Evolutionary conservation across 2,888 invertebrate genomes (phyloP).

Genomic region (Pterobdella sp.): DNA sequence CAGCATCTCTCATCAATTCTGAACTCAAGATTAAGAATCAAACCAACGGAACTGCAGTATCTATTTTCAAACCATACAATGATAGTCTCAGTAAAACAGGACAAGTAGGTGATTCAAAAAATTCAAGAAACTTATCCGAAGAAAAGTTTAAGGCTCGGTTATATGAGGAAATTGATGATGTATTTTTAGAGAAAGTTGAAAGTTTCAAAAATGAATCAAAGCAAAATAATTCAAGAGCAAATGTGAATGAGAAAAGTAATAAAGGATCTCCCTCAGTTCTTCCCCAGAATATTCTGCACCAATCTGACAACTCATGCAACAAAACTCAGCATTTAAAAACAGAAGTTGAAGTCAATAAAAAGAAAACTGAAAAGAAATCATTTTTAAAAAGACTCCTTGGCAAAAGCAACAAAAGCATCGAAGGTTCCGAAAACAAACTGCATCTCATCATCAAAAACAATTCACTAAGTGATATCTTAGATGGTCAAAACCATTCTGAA

Average conservation of each 20-base stretch:
- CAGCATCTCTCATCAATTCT: background rate
- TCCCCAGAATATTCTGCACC: background rate
- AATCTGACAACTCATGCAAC: background rate
- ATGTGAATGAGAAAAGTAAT: constrained; percentile 11
- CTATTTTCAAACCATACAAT: no score
- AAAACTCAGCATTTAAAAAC: constrained; percentile 2
- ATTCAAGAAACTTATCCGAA: background rate
- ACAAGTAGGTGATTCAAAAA: background rate
- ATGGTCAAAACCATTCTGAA: background rate
- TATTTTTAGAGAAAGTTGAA: constrained; percentile 17
- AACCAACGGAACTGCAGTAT: background rate
- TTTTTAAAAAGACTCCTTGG: constrained; percentile 31
- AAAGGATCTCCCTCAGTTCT: background rate
- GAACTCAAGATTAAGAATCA: background rate
- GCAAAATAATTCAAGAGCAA: background rate
- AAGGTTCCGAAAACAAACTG: background rate
- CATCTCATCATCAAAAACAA: background rate
- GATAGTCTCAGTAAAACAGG: no score
- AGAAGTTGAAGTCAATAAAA: constrained; percentile 6
- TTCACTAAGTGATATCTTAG: background rate
- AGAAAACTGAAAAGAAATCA: constrained; percentile 28
- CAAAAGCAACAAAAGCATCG: constrained; percentile 27
- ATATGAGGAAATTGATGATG: constrained; percentile 27
- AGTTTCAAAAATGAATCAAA: background rate
- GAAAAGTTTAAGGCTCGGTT: background rate